Base-by-base conservation (phyloP, 2,888 invertebrate genomes). In the Seira musarum region DNA sequence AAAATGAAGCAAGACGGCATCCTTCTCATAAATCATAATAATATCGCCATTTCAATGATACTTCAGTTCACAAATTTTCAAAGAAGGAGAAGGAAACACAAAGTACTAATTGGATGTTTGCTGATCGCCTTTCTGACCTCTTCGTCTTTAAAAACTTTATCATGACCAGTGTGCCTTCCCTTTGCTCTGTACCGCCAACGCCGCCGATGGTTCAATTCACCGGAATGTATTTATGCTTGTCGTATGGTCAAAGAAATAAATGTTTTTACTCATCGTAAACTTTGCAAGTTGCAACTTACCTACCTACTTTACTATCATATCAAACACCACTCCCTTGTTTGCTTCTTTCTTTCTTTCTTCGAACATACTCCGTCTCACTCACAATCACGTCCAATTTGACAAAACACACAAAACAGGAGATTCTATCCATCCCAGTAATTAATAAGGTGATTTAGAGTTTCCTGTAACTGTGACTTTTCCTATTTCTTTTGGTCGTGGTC, bases 361-460 rank as follows among this genome's bases (percentile, higher is more conserved):
- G n/a, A n/a, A n/a, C n/a, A n/a, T n/a, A n/a, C n/a, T n/a, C n/a
- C n/a, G n/a, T n/a, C n/a, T n/a, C n/a, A n/a, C n/a, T n/a, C n/a
- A n/a, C n/a, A n/a, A n/a, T n/a, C n/a, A n/a, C n/a, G n/a, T n/a
- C n/a, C n/a, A n/a, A n/a, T n/a, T n/a, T n/a, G n/a, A n/a, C n/a
- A n/a, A n/a, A n/a, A n/a, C n/a, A n/a, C n/a, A n/a, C n/a, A n/a
- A n/a, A n/a, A n/a, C n/a, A n/a, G n/a, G n/a, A n/a, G n/a, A n/a
- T n/a, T n/a, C n/a, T n/a, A n/a, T n/a, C n/a, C n/a, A n/a, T n/a
- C n/a, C n/a, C n/a, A n/a, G 57, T 65, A 70, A 78, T 77, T 78
- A 78, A 78, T 66, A 61, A 30, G 2, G n/a, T 22, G 66, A 78
- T 78, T 78, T 78, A 78, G 63, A 60, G 67, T 61, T 78, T 78